A percentile compares a stretch with the other conserved stretches of the same genome.
Evolutionary conservation across 2,888 invertebrate genomes (phyloP).

Genomic region (Philopedon plagiatum): DNA sequence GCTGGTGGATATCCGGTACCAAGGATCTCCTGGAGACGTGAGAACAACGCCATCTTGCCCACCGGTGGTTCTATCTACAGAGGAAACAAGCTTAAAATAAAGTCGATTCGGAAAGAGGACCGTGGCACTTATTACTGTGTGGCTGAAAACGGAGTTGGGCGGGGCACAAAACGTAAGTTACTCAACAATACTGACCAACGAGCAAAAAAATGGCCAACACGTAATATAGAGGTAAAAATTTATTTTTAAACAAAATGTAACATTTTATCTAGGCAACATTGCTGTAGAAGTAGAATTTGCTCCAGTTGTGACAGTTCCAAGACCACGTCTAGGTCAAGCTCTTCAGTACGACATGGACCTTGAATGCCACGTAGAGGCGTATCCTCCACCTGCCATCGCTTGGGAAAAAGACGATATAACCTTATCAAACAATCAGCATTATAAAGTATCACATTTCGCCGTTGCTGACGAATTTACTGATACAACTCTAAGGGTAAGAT

Average conservation of each 20-base stretch:
- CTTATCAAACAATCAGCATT: conserved; percentile 91
- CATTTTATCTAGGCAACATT: conserved; percentile 74
- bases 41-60: conserved; percentile 93
- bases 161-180: conserved; percentile 78
- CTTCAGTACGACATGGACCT: conserved; percentile 95
- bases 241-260: neutral
- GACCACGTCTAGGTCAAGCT: conserved; percentile 88
- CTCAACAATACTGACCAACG: too few relatives aligned
- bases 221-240: too few relatives aligned
- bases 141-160: conserved; percentile 90
- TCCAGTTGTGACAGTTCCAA: conserved; percentile 87
- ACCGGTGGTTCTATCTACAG: conserved; percentile 91
- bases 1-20: conserved; percentile 90
- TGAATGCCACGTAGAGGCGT: conserved; percentile 95
- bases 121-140: conserved; percentile 95
- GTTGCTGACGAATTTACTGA: conserved; percentile 94
- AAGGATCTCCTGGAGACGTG: conserved; percentile 90
- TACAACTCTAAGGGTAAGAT: conserved; percentile 80
- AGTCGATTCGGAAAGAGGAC: conserved; percentile 87
- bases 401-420: conserved; percentile 91
- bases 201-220: too few relatives aligned
- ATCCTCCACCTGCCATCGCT: conserved; percentile 92
- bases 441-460: conserved; percentile 91
- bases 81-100: conserved; percentile 85
- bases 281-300: conserved; percentile 93